Percentiles rank a stretch among this genome's conserved stretches.
Evolutionary conservation across 2,113 vertebrate species (phyloP).

Genomic region (Dunckerocampus dactyliophorus): DNA sequence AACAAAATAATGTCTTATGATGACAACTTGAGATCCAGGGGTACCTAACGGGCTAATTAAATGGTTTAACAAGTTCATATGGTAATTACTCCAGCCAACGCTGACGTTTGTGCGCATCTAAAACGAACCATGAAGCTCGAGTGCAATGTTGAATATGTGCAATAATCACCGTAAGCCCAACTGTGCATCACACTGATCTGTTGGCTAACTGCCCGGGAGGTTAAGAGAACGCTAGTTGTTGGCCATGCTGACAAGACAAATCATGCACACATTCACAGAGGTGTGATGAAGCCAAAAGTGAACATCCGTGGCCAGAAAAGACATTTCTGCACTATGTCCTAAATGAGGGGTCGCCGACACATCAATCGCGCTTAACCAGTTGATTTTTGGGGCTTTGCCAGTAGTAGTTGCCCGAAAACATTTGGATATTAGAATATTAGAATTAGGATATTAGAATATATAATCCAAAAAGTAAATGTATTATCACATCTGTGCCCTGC

Average conservation of each 20-base stretch:
- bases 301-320: slow-evolving; percentile 17
- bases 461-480: too few species aligned
- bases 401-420: too few species aligned
- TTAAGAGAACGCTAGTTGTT: slow-evolving; percentile 8
- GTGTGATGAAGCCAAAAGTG: slow-evolving; percentile 8
- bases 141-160: background rate
- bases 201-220: slow-evolving; percentile 10
- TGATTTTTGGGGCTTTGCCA: too few species aligned
- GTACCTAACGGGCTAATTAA: too few species aligned
- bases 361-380: too few species aligned
- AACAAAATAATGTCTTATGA: too few species aligned
- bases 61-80: background rate
- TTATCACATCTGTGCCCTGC: too few species aligned
- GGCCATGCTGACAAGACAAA: background rate
- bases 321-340: slow-evolving; percentile 5
- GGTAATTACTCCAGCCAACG: background rate
- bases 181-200: background rate
- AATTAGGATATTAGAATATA: too few species aligned
- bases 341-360: background rate
- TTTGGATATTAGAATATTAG: too few species aligned
- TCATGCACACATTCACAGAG: slow-evolving; percentile 10
- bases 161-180: background rate
- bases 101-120: background rate
- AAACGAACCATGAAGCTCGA: background rate
- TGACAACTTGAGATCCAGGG: too few species aligned